phyloP scores from a whole-genome alignment of 2,113 vertebrate genomes.

The Silurus meridionalis region DNA sequence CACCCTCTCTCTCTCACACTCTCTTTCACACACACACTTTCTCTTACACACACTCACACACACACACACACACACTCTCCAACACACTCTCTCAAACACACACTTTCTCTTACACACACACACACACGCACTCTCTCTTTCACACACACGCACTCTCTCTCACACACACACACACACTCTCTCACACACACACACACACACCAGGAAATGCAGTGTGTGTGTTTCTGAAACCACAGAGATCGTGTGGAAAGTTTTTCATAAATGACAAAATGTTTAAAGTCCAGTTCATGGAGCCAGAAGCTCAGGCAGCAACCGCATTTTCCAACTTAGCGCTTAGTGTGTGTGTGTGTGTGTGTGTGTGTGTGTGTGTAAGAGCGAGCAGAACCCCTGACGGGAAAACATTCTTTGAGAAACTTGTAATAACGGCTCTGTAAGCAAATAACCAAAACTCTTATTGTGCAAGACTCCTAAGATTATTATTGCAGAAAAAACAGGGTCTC shows the following conservation, averaged over 20 bases:
- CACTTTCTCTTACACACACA: too few species aligned
- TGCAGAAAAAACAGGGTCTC: neutral
- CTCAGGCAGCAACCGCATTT: neutral
- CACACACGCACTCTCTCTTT: too few species aligned
- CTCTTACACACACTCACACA: too few species aligned
- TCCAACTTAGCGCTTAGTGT: neutral
- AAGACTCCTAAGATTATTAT: neutral
- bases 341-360: too few species aligned
- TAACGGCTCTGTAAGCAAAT: neutral
- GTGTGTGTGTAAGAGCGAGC: neutral
- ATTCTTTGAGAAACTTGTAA: neutral
- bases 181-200: too few species aligned
- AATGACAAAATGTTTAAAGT: conserved; percentile 13
- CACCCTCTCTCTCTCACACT: too few species aligned
- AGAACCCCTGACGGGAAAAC: neutral
- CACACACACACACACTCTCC: too few species aligned
- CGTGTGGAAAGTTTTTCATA: neutral
- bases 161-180: too few species aligned
- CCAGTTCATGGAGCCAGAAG: neutral
- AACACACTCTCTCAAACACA: too few species aligned
- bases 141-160: too few species aligned
- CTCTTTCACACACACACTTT: too few species aligned
- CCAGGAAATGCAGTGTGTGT: conserved; percentile 15
- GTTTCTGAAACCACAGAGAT: conserved; percentile 14
- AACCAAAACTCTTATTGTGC: neutral